phyloP scores from a whole-genome alignment of 2,797 vertebrate species.

The Chaetophractus vellerosus region DNA sequence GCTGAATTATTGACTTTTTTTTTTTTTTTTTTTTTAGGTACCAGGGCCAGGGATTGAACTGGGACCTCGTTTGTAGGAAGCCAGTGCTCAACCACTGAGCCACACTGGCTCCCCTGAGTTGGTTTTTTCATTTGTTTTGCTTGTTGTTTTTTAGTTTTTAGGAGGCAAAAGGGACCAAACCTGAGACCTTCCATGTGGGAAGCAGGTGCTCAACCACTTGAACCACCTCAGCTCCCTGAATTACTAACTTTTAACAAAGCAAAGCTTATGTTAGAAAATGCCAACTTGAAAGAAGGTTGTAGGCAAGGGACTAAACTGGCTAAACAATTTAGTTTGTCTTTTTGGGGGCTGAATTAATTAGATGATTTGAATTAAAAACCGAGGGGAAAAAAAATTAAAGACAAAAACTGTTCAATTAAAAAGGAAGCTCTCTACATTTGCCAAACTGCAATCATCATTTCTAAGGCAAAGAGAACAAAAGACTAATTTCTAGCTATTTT shows the following conservation, averaged over 20 bases:
- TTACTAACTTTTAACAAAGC: conserved; percentile 42
- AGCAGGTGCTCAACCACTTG: too few species aligned
- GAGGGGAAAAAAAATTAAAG: neutral
- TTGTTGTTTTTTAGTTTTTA: too few species aligned
- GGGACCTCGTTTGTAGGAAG: too few species aligned
- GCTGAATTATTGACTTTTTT: conserved; percentile 3
- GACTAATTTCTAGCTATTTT: conserved; percentile 39
- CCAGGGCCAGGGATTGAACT: too few species aligned
- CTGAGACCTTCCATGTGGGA: too few species aligned
- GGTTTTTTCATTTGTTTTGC: too few species aligned
- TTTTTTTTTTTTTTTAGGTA: too few species aligned
- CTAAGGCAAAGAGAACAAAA: neutral
- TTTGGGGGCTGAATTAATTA: too few species aligned
- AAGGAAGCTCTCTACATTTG: neutral
- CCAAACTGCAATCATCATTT: conserved; percentile 7
- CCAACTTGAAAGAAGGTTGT: conserved; percentile 34
- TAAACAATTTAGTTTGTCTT: neutral
- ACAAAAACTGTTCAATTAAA: conserved; percentile 30
- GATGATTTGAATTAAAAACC: conserved; percentile 23
- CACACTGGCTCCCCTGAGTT: too few species aligned
- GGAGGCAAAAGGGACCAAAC: too few species aligned
- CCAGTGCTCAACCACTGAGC: too few species aligned
- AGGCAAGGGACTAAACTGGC: neutral
- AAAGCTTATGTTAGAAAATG: conserved; percentile 56
- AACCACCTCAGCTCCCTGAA: neutral